A percentile compares a stretch with the other conserved stretches of the same genome.
Evolutionary conservation across 2,888 invertebrate species (phyloP).

Genomic region (Caradrina clavipalpis): DNA sequence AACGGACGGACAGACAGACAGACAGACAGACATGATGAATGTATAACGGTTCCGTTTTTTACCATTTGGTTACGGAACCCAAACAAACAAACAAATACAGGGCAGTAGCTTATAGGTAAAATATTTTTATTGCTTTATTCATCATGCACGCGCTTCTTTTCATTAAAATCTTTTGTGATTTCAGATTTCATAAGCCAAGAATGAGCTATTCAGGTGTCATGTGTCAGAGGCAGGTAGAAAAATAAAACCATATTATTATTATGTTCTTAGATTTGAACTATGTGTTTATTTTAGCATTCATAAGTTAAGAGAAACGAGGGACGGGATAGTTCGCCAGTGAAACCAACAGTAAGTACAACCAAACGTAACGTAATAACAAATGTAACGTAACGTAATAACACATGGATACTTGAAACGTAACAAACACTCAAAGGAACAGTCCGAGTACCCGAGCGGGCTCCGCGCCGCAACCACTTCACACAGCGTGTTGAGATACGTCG

Average conservation of each 20-base stretch:
- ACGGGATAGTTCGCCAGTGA: conserved; percentile 87
- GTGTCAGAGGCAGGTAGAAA: conserved; percentile 30
- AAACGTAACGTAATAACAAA: conserved; percentile 43
- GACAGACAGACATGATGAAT: too few species aligned
- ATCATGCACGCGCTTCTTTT: too few species aligned
- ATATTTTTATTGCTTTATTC: too few species aligned
- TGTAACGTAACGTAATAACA: conserved; percentile 45
- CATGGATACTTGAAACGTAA: conserved; percentile 11
- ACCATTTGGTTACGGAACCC: too few species aligned
- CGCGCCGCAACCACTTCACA: not conserved
- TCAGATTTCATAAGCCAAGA: too few species aligned
- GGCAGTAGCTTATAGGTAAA: too few species aligned
- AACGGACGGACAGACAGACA: too few species aligned
- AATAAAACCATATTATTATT: conserved; percentile 56
- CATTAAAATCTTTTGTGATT: too few species aligned
- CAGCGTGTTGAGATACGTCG: not conserved
- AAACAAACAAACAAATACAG: too few species aligned
- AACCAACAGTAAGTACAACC: conserved; percentile 52
- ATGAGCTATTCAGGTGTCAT: not conserved
- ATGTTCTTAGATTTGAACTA: conserved; percentile 73
- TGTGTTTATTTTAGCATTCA: conserved; percentile 81
- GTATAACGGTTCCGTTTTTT: too few species aligned
- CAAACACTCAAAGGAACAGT: not conserved
- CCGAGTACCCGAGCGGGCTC: not conserved
- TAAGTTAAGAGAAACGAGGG: conserved; percentile 85